A percentile compares a stretch with the other conserved stretches of the same genome.
These are phyloP conservation scores for Potamarius usumacintae DNA, from an alignment of 2,113 vertebrate species.

Conservation along the genomic window DNA sequence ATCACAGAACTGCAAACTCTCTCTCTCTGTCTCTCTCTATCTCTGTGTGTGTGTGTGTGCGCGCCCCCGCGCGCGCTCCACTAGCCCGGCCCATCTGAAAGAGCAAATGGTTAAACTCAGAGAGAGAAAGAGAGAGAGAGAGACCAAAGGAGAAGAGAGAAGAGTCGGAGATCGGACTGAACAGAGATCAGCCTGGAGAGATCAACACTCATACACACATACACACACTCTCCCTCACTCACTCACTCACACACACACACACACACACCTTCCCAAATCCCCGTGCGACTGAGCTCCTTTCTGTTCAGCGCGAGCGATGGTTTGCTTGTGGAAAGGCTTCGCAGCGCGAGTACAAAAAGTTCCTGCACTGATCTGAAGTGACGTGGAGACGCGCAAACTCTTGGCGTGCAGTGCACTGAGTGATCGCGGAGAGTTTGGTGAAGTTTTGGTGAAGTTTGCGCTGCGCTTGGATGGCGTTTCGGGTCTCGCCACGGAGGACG, in stretches of 20 bases:
- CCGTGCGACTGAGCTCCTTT: slow-evolving; percentile 5
- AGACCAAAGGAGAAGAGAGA: slow-evolving; percentile 14
- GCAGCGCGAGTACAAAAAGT: slow-evolving; percentile 20
- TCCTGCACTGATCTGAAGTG: background rate
- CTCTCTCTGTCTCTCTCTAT: background rate
- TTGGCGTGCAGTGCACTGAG: background rate
- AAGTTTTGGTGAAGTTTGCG: slow-evolving; percentile 36
- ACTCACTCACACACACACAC: background rate
- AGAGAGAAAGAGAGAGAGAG: slow-evolving; percentile 41
- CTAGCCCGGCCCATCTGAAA: slow-evolving; percentile 61
- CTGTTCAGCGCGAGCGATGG: slow-evolving; percentile 8
- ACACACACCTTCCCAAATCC: background rate
- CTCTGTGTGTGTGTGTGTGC: slow-evolving; percentile 3
- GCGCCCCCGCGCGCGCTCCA: background rate
- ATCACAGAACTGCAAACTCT: slow-evolving; percentile 51
- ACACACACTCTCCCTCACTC: background rate
- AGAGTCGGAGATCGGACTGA: background rate
- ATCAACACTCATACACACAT: background rate
- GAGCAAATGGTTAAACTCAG: slow-evolving; percentile 58
- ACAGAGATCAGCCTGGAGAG: slow-evolving; percentile 7
- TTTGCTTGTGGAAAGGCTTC: background rate
- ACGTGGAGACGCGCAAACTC: background rate
- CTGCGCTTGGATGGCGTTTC: slow-evolving; percentile 51
- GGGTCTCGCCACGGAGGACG: slow-evolving; percentile 35
- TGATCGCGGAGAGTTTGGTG: slow-evolving; percentile 31